Base-by-base conservation (phyloP, 2,888 invertebrate species). In the Dynastes hyllus region DNA sequence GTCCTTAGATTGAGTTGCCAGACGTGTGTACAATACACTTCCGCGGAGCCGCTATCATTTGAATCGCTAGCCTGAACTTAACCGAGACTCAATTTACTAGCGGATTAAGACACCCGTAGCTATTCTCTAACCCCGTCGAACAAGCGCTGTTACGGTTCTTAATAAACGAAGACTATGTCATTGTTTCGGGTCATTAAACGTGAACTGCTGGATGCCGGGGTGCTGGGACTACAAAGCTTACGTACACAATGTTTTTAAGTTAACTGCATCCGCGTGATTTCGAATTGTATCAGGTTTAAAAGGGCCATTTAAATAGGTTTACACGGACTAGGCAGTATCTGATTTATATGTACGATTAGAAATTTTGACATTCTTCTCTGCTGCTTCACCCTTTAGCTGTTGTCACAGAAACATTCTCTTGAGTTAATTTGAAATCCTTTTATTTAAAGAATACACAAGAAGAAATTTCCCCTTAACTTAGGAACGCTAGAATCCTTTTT, bases 151-250 rank as follows among this genome's bases (percentile, higher is more conserved):
- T 88, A 88, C 88, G 88, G 89, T 88, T 89, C 89, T 89, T 89
- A 89, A 89, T 89, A 89, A 89, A 89, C 89, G 89, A 89, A 88
- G 88, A 89, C 88, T 88, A 88, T 87, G 87, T 88, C 88, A 88
- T 89, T 89, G 88, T 89, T 87, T 88, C 89, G 88, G 86, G 86
- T 88, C 89, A 89, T 89, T 89, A 88, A 89, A 88, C 88, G 85
- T 86, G 84, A 86, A 87, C 86, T 87, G 87, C 85, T 87, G 85
- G 82, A 83, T 84, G 82, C 82, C 84, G 85, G 85, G 86, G 85
- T 61, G 50, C 70, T 53, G 78, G 29, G 69, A 50, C 86, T 86
- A 86, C 85, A 85, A 85, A 86, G 87, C 87, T 87, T 87, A 87
- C 86, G 86, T 87, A 87, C 86, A 87, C 80, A 80, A 77, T 80